phyloP scores from a whole-genome alignment of 2,797 vertebrate species.

The Alectoris magna region DNA sequence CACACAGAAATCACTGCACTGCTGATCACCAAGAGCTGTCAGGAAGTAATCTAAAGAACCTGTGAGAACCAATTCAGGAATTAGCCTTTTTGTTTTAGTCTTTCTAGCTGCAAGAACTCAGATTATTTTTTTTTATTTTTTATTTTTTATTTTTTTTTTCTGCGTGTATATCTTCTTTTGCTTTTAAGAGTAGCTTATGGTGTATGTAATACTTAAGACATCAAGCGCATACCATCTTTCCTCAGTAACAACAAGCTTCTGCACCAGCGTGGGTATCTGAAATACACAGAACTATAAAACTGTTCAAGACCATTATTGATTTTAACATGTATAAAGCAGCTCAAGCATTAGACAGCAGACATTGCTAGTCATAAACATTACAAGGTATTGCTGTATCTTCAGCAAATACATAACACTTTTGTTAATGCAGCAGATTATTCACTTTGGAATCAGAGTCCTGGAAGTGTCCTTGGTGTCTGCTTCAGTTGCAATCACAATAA shows the following conservation, averaged over 20 bases:
- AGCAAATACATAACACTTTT: not conserved
- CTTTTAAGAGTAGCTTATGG: not conserved
- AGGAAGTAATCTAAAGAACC: not conserved
- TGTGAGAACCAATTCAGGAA: not conserved
- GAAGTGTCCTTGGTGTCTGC: conserved; percentile 28
- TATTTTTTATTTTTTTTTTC: not conserved
- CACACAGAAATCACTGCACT: not conserved
- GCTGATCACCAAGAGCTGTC: not conserved
- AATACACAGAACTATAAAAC: conserved; percentile 39
- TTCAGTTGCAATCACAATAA: conserved; percentile 29
- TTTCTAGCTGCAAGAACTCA: not conserved
- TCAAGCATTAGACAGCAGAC: conserved; percentile 41
- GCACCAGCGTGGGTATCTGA: not conserved
- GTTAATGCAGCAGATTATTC: conserved; percentile 36
- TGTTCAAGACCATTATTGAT: conserved; percentile 29
- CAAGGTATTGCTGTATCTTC: conserved; percentile 16
- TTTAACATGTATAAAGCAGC: conserved; percentile 1
- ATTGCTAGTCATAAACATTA: conserved; percentile 47
- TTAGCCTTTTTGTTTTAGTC: not conserved
- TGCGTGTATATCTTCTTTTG: fast-evolving
- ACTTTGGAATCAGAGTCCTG: not conserved
- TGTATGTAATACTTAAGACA: not conserved
- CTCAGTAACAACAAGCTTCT: not conserved
- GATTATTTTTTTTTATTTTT: too few species aligned
- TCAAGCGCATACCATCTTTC: not conserved